Percentiles rank a stretch among this genome's conserved stretches.
Evolutionary conservation across 2,888 invertebrate species (phyloP).

Genomic region (Monoplex corrugatus): DNA sequence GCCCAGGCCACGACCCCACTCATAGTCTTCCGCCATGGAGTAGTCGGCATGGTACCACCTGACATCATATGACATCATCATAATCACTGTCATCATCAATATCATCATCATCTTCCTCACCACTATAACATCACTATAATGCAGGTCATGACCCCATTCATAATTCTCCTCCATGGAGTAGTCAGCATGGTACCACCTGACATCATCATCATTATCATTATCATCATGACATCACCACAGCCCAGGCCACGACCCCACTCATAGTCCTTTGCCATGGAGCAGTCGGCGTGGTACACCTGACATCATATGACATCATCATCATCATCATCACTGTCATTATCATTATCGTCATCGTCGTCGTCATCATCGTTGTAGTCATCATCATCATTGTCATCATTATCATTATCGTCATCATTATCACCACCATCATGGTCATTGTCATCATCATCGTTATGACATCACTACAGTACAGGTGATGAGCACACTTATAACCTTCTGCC

Average conservation of each 20-base stretch:
- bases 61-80: constrained; percentile 25
- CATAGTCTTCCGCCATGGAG: constrained; percentile 88
- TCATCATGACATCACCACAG: constrained; percentile 90
- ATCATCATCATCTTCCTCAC: constrained; percentile 51
- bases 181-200: constrained; percentile 90
- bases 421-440: background rate
- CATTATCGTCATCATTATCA: constrained; percentile 41
- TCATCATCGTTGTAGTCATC: constrained; percentile 50
- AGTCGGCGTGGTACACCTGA: constrained; percentile 90
- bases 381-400: constrained; percentile 47
- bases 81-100: background rate
- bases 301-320: constrained; percentile 37
- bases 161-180: constrained; percentile 91
- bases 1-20: constrained; percentile 95
- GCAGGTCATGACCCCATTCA: constrained; percentile 92
- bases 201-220: constrained; percentile 1
- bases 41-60: constrained; percentile 93
- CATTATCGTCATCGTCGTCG: constrained; percentile 48
- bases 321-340: constrained; percentile 51
- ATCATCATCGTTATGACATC: background rate
- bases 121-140: constrained; percentile 36
- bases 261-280: constrained; percentile 89
- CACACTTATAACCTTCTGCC: constrained; percentile 93
- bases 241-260: constrained; percentile 96
- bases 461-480: constrained; percentile 86